A percentile compares a stretch with the other conserved stretches of the same genome.
phyloP scores from a whole-genome alignment of 2,113 vertebrate genomes.

The Paraplagusia blochii region DNA sequence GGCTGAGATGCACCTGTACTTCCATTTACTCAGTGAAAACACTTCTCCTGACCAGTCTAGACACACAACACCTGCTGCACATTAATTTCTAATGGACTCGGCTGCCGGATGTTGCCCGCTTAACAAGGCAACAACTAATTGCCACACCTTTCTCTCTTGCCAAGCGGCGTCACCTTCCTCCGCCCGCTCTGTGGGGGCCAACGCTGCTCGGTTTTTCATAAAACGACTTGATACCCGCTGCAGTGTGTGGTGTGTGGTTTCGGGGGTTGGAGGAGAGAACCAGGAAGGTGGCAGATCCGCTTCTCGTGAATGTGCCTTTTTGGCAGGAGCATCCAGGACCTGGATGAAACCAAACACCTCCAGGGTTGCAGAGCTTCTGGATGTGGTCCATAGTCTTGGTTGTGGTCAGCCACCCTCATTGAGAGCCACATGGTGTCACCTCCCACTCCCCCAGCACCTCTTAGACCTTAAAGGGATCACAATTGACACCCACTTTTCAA shows the following conservation, averaged over 20 bases:
- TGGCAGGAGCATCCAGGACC: conserved; percentile 40
- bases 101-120: conserved; percentile 53
- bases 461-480: conserved; percentile 41
- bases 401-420: conserved; percentile 41
- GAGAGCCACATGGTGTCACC: conserved; percentile 38
- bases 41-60: conserved; percentile 58
- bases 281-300: conserved; percentile 54
- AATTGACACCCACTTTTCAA: conserved; percentile 37
- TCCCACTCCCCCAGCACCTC: conserved; percentile 13
- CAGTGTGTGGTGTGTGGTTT: conserved; percentile 40
- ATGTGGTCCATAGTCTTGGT: conserved; percentile 40
- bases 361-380: conserved; percentile 52
- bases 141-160: conserved; percentile 51
- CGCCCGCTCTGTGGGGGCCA: neutral
- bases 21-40: conserved; percentile 56
- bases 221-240: conserved; percentile 37
- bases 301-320: conserved; percentile 50
- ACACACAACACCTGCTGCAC: conserved; percentile 68
- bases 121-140: conserved; percentile 60
- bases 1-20: conserved; percentile 73
- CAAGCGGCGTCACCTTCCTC: conserved; percentile 9
- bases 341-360: conserved; percentile 56
- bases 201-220: conserved; percentile 6
- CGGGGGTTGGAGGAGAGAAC: conserved; percentile 16
- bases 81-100: conserved; percentile 56